phyloP scores from a whole-genome alignment of 1,140 invertebrate genomes.

The Aphelenchoides fujianensis region DNA sequence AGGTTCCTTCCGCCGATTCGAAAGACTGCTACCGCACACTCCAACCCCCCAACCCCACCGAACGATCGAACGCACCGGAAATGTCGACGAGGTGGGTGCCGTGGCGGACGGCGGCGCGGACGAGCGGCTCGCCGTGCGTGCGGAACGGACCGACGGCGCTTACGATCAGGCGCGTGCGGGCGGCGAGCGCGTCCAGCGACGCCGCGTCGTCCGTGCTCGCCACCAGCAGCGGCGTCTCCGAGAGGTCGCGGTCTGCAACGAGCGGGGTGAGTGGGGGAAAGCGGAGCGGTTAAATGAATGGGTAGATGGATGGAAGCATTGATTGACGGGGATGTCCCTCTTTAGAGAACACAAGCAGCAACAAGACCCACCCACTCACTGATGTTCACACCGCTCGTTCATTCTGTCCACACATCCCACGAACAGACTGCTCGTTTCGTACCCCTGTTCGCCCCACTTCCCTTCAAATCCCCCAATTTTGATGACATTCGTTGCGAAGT shows the following conservation, averaged over 20 bases:
- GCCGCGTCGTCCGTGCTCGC: conserved; percentile 39
- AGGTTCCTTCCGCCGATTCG: too few relatives aligned
- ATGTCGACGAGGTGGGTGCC: conserved; percentile 84
- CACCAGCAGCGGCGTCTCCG: conserved; percentile 47
- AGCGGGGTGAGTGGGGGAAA: neutral
- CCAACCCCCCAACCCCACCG: too few relatives aligned
- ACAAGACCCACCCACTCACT: too few relatives aligned
- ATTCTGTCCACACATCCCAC: too few relatives aligned
- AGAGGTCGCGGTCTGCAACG: conserved; percentile 43
- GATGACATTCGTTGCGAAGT: too few relatives aligned
- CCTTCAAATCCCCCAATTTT: too few relatives aligned
- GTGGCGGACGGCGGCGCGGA: conserved; percentile 78
- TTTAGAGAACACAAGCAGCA: neutral
- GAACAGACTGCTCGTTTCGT: too few relatives aligned
- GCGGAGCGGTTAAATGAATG: too few relatives aligned
- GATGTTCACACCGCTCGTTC: too few relatives aligned
- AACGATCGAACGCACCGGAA: conserved; percentile 70
- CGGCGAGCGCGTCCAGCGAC: conserved; percentile 38
- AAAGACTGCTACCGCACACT: too few relatives aligned
- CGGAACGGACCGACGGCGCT: conserved; percentile 68
- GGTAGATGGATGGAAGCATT: too few relatives aligned
- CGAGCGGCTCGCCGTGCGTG: conserved; percentile 82
- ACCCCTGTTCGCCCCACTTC: too few relatives aligned
- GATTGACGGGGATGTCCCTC: neutral
- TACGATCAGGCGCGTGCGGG: conserved; percentile 49